phyloP scores from a whole-genome alignment of 2,797 vertebrate species.

The Eulemur albifrons region DNA sequence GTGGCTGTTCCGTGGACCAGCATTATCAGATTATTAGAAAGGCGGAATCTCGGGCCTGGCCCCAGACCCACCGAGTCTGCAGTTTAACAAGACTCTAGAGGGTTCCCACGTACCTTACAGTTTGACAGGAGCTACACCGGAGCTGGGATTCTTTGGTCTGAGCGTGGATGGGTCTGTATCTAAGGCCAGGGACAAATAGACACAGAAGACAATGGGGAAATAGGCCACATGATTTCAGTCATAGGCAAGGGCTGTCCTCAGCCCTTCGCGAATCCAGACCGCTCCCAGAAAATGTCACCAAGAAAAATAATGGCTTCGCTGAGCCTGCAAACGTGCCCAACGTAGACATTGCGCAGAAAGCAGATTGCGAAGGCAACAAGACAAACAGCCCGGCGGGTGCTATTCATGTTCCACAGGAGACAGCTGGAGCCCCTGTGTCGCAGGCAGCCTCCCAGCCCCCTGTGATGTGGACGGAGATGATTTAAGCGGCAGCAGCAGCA shows the following conservation, averaged over 20 bases:
- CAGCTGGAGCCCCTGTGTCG: neutral
- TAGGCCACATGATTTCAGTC: neutral
- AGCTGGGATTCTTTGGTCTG: neutral
- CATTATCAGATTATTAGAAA: neutral
- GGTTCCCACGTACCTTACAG: neutral
- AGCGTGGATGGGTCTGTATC: neutral
- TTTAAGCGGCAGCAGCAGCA: neutral
- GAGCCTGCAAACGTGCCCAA: slow-evolving; percentile 45
- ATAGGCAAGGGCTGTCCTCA: neutral
- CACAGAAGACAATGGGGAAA: neutral
- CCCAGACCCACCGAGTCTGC: neutral
- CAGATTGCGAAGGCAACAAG: slow-evolving; percentile 40
- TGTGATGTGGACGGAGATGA: neutral
- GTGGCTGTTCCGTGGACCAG: neutral
- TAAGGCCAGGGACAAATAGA: neutral
- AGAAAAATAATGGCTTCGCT: slow-evolving; percentile 56
- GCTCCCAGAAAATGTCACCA: slow-evolving; percentile 65
- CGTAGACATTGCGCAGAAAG: slow-evolving; percentile 43
- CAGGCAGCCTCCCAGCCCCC: slow-evolving; percentile 1
- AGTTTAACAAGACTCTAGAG: neutral
- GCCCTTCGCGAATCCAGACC: neutral
- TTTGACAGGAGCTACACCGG: neutral
- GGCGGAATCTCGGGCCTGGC: neutral
- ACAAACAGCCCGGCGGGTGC: neutral
- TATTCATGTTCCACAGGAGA: slow-evolving; percentile 11